Evolutionary conservation across 1,140 invertebrate species (phyloP), one percentile per base, ranked within the genome.

Genomic region (Heliconius hewitsoni): DNA sequence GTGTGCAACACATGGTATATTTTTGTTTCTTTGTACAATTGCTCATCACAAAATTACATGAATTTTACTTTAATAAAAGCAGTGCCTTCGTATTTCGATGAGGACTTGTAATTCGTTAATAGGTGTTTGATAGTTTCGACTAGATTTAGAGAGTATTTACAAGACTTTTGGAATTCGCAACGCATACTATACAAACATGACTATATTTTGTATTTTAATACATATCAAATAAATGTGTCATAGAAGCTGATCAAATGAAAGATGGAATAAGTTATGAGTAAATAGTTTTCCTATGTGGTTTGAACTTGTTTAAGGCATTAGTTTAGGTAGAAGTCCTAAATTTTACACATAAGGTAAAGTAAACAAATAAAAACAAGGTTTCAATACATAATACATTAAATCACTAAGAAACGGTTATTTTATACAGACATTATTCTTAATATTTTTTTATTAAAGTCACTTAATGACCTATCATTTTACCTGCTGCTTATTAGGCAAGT

Each of bases 51-150:
- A 81, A 76, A 71, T 82, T 80, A 84, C 80, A 85, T 81, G 13
- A 77, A 70, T 82, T 82, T 81, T 80, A 80, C 81, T 82, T 87
- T 78, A 79, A 84, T 83, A 77, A 91, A 91, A 89, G 89, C 91
- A 91, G 91, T 92, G 91, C 91, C 91, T 92, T 92, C 83, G 86
- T 83, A 83, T 81, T 79, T 78, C 76, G 82, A 83, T 82, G 81
- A 81, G 84, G 78, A 83, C 78, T 83, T 79, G 75, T 82, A 80
- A 84, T 80, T 84, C 82, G 79, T 85, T 83, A 73, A 77, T 89
- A 85, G 85, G 80, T 81, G 82, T 84, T 86, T 82, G 55, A 74
- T 84, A 79, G 42, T 82, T 82, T 83, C 19, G 16, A 37, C 42
- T 81, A 81, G 77, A 52, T 75, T 57, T 80, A 84, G 71, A 3